phyloP scores from a whole-genome alignment of 2,113 vertebrate species.

The Rynchops niger region DNA sequence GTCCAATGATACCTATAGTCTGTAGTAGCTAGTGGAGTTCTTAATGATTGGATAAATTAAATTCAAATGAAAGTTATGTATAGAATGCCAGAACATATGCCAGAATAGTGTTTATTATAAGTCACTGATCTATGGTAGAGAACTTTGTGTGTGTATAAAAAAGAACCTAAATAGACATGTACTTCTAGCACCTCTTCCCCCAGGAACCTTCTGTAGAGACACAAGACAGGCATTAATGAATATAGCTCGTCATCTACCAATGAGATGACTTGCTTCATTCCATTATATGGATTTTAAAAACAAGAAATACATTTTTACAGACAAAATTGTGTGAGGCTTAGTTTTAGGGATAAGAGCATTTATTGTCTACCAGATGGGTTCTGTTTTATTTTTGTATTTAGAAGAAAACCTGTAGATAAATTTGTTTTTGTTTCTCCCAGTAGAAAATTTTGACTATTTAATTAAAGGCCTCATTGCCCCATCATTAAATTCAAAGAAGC shows the following conservation, averaged over 20 bases:
- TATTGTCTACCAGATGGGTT: conserved; percentile 59
- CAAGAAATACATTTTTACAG: neutral
- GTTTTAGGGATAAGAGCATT: conserved; percentile 5
- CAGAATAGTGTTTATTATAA: neutral
- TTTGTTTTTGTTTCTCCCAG: conserved; percentile 82
- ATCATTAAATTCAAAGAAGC: conserved; percentile 87
- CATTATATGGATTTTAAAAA: neutral
- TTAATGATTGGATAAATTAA: neutral
- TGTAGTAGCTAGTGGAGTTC: neutral
- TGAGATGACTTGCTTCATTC: neutral
- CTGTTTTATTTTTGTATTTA: conserved; percentile 20
- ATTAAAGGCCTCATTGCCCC: conserved; percentile 87
- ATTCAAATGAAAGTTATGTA: neutral
- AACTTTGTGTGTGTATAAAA: neutral
- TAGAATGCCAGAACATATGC: neutral
- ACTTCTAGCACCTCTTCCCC: neutral
- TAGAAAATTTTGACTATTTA: conserved; percentile 82
- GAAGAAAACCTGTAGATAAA: conserved; percentile 69
- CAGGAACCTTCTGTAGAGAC: neutral
- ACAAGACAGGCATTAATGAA: neutral
- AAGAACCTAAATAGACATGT: neutral
- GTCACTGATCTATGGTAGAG: neutral
- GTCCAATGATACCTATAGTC: neutral
- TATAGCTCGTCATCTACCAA: neutral
- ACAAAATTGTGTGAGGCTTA: neutral